Percentiles rank a stretch among this genome's conserved stretches.
Conservation (phyloP, 1,140 invertebrate species). For the Sipha flava region DNA sequence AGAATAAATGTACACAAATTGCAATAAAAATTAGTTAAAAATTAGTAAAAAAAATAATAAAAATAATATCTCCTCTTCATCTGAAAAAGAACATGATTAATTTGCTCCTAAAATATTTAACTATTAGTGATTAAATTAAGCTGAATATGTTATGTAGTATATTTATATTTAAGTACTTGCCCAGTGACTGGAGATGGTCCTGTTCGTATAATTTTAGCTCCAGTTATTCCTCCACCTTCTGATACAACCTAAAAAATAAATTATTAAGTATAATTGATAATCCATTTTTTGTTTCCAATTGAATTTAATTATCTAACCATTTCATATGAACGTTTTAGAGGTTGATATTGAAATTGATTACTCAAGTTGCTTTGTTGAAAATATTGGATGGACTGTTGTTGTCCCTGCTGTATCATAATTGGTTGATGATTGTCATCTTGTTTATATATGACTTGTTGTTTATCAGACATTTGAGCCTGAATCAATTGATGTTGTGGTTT, state of each 20-base stretch:
- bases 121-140: too few relatives aligned
- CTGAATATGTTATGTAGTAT: too few relatives aligned
- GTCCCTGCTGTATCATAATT: constrained; percentile 24
- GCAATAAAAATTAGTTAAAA: background rate
- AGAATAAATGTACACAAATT: background rate
- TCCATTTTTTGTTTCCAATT: background rate
- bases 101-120: background rate
- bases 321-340: constrained; percentile 18
- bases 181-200: constrained; percentile 15
- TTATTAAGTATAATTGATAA: background rate
- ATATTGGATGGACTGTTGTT: constrained; percentile 22
- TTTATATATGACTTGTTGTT: constrained; percentile 25
- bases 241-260: constrained; percentile 13
- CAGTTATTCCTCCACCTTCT: constrained; percentile 19
- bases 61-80: background rate
- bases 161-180: background rate
- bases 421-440: constrained; percentile 20
- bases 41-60: background rate
- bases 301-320: background rate
- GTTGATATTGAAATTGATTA: constrained; percentile 29
- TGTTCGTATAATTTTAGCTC: constrained; percentile 22
- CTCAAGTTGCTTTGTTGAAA: constrained; percentile 27
- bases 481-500: constrained; percentile 18
- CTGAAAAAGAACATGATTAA: constrained; percentile 19
- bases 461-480: constrained; percentile 21